Evolutionary conservation across 2,113 vertebrate genomes (phyloP).

Genomic region (Monarcha castaneiventris): DNA sequence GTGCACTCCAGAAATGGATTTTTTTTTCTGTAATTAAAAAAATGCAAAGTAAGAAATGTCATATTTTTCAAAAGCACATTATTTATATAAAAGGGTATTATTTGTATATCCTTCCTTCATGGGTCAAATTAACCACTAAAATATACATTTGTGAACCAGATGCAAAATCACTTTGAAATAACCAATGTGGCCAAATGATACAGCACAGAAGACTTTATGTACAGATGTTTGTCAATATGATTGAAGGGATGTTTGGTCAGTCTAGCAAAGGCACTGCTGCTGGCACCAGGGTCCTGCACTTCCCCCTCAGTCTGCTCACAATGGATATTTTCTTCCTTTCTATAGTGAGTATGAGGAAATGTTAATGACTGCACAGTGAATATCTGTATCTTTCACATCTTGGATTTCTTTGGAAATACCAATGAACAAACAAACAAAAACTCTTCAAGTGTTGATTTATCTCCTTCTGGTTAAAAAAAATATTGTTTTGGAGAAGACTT

Average conservation of each 20-base stretch:
- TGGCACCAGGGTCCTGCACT: neutral
- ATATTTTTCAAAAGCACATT: neutral
- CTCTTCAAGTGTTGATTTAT: neutral
- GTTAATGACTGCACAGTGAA: neutral
- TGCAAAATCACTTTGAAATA: neutral
- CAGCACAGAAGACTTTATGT: neutral
- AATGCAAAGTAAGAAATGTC: neutral
- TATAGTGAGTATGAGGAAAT: neutral
- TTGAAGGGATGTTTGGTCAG: neutral
- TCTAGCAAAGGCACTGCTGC: neutral
- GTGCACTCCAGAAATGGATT: neutral
- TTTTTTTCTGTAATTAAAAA: neutral
- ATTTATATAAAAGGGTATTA: neutral
- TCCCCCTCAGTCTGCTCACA: neutral
- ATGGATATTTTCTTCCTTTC: neutral
- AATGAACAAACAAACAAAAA: neutral
- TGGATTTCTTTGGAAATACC: neutral
- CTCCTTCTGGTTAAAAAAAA: neutral
- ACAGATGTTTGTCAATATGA: neutral
- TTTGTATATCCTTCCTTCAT: neutral
- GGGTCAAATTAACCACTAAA: neutral
- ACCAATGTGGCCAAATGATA: neutral
- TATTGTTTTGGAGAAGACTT: neutral
- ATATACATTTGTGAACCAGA: neutral
- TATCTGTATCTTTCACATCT: neutral